phyloP scores from a whole-genome alignment of 2,888 invertebrate genomes.

The Margaritifera margaritifera region DNA sequence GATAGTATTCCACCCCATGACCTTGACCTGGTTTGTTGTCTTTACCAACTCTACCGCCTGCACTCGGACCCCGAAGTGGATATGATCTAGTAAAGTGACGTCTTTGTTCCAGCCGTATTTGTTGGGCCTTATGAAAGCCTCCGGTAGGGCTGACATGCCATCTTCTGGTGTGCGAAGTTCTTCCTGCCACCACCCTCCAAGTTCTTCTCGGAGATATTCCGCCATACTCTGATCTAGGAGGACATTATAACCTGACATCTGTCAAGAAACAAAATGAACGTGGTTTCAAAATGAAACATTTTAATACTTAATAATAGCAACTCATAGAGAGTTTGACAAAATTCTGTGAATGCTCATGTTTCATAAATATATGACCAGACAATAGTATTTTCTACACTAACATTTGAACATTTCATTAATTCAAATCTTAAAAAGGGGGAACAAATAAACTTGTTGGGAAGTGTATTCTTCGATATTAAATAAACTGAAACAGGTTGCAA shows the following conservation, averaged over 20 bases:
- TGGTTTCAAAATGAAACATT: no score
- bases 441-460: no score
- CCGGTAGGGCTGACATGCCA: slow-evolving; percentile 21
- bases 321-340: no score
- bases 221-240: slow-evolving; percentile 12
- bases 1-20: slow-evolving; percentile 12
- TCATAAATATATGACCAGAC: no score
- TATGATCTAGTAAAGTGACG: slow-evolving; percentile 10
- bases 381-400: no score
- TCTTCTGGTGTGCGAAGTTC: slow-evolving; percentile 11
- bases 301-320: no score
- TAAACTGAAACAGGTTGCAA: no score
- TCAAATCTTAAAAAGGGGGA: no score
- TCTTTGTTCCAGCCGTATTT: slow-evolving; percentile 8
- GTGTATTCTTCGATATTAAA: no score
- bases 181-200: slow-evolving; percentile 26
- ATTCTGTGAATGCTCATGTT: no score
- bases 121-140: slow-evolving; percentile 9
- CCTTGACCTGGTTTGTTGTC: slow-evolving; percentile 7
- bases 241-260: slow-evolving; percentile 11
- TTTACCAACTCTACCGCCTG: slow-evolving; percentile 1
- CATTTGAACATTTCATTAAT: no score
- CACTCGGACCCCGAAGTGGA: slow-evolving; percentile 20
- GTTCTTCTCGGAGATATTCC: slow-evolving; percentile 14
- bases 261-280: no score